Base-by-base conservation (phyloP, 2,888 invertebrate species). In the Gymnosoma rotundatum region DNA sequence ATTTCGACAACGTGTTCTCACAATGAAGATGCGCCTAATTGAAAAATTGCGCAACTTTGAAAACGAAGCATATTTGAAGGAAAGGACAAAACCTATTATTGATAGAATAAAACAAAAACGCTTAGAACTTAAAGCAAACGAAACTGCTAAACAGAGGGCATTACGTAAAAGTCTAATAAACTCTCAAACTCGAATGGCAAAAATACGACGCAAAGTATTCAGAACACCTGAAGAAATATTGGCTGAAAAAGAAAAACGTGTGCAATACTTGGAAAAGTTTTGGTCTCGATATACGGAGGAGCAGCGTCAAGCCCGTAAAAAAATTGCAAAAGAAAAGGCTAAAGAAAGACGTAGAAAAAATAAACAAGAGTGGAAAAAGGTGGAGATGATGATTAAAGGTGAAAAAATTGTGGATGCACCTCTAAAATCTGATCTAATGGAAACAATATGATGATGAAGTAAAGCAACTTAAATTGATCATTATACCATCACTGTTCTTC, bases 11-110 rank as follows among this genome's bases (percentile, higher is more conserved):
- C 86, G 88, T 14, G 86, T 89, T 18, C 50, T 64, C 2, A 86
- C 83, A 8, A 88, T 87, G 83, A 88, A 89, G 61, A 32, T 72
- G 6, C 88, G 89, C 21, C 82, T 88, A 58, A 16, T 86, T 48
- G 70, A 64, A 12, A 87, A 87, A 14, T 52, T 88, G 16, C 70
- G 61, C n/a, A 83, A 87, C 5, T 78, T 82, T 61, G 87, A 87
- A 0, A 56, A 83, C 12, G 84, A 87, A 38, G 25, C 56, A n/a
- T 42, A 48, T 58, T 32, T 87, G 16, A 54, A 42, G 2, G 80
- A 83, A 14, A 48, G 75, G 7, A 72, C 58, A 0, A 56, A 79
- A 45, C 87, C 86, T 2, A 67, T 63, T 20, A 21, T 66, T 0
- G 54, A 61, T 4, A 84, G 81, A 67, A 80, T 84, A 38, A 69